Evolutionary conservation across 2,797 vertebrate genomes (phyloP).

Genomic region (Chaunax sp.): DNA sequence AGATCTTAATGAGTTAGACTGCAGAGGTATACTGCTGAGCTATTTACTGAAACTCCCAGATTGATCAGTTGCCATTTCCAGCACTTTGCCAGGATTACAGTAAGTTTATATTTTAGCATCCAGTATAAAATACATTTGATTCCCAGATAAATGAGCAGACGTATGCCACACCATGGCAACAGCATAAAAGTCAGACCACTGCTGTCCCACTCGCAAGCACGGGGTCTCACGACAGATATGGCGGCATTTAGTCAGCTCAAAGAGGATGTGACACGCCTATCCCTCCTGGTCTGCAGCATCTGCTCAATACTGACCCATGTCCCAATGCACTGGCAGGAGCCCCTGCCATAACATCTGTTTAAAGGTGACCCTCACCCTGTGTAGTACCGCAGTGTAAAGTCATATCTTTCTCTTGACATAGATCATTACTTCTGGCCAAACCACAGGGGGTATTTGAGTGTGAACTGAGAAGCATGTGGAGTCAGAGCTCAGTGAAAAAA

Average conservation of each 20-base stretch:
- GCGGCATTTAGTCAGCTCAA: conserved; percentile 68
- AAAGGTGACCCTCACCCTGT: conserved; percentile 74
- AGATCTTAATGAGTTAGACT: background rate
- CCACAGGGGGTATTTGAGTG: conserved; percentile 34
- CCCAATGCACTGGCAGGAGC: conserved; percentile 43
- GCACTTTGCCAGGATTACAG: conserved; percentile 28
- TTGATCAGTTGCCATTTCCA: conserved; percentile 31
- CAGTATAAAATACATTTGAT: conserved; percentile 21
- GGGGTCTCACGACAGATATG: conserved; percentile 57
- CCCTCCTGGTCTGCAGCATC: conserved; percentile 70
- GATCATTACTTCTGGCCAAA: conserved; percentile 71
- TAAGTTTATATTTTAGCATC: conserved; percentile 23
- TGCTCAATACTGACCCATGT: conserved; percentile 75
- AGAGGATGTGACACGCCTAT: conserved; percentile 62
- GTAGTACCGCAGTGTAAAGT: conserved; percentile 56
- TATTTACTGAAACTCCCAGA: conserved; percentile 18
- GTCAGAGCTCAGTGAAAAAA: conserved; percentile 63
- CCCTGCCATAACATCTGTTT: conserved; percentile 77
- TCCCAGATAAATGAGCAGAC: conserved; percentile 16
- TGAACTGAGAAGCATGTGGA: conserved; percentile 53
- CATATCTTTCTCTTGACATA: conserved; percentile 65
- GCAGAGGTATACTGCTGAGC: conserved; percentile 11
- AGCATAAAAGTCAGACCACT: conserved; percentile 37
- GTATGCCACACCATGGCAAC: conserved; percentile 50
- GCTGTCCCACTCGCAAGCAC: conserved; percentile 28